phyloP scores from a whole-genome alignment of 2,113 vertebrate genomes.

The Calypte anna region DNA sequence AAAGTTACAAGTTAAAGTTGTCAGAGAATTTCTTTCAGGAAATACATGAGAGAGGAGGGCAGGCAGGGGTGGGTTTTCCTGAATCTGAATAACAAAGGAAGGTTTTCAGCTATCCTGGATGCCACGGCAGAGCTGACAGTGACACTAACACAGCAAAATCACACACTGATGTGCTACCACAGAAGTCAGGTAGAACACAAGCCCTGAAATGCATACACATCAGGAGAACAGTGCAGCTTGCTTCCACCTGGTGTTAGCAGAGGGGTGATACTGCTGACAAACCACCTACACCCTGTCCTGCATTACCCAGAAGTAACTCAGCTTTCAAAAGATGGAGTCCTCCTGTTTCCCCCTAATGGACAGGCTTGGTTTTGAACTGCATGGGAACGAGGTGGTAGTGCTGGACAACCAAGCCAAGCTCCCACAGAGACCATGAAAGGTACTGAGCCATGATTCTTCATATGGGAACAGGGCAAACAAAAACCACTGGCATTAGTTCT shows the following conservation, averaged over 20 bases:
- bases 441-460: background rate
- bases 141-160: background rate
- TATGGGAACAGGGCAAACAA: background rate
- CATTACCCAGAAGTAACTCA: background rate
- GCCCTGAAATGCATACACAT: rapidly evolving
- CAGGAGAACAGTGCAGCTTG: background rate
- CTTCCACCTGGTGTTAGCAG: background rate
- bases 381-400: background rate
- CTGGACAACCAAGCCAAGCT: background rate
- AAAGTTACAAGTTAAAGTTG: background rate
- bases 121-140: background rate
- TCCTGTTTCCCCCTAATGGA: background rate
- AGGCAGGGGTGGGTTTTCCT: background rate
- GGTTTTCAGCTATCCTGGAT: background rate
- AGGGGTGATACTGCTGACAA: background rate
- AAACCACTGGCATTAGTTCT: background rate
- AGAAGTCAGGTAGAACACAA: background rate
- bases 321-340: background rate
- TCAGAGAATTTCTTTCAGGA: background rate
- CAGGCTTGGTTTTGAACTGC: background rate
- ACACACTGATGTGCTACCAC: background rate
- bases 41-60: rapidly evolving
- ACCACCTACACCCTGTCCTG: background rate
- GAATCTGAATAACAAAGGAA: background rate
- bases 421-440: background rate